Base-by-base conservation (phyloP, 2,888 invertebrate genomes). In the Minunthozetes semirufus region DNA sequence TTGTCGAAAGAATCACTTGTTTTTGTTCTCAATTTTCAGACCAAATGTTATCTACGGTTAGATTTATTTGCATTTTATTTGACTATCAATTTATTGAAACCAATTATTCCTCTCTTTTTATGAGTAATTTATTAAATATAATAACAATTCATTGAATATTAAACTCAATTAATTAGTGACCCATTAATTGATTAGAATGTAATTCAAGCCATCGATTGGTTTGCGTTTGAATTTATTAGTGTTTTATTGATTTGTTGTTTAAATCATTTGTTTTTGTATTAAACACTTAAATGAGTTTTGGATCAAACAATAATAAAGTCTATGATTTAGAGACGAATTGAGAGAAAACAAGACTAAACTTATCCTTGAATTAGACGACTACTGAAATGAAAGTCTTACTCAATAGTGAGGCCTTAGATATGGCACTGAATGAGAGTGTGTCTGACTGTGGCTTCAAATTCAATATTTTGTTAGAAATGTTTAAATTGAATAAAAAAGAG, bases 361-460 rank as follows among this genome's bases (percentile, higher is more conserved):
- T 42, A 42, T 50, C 50, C 50, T 50, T 50, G 50, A 50, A 19
- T 50, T 50, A 19, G 11, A 19, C 17, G 50, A 19, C 50, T 4
- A 50, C 50, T 50, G 50, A 50, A 50, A 5, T n/a, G 50, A 50
- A 50, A 50, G 50, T 50, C 50, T 50, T 50, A 50, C 50, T 50
- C 50, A 50, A 50, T 50, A 50, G 50, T 50, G 50, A 50, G 50
- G 50, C 50, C 50, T 50, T 50, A 50, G 50, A 50, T 50, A 50
- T 50, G 50, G 50, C 50, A 50, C n/a, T 50, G 50, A 50, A 50
- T 50, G 50, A 8, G 1, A 50, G n/a, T 50, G 17, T 48, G 17
- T 8, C 2, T 48, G 46, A 50, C 17, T 50, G 19, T 9, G 42
- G 5, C 42, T 42, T 42, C 42, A 42, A 42, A 9, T 42, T 42